Conservation (phyloP, 2,888 invertebrate species). For the Strigamia transsilvanica region DNA sequence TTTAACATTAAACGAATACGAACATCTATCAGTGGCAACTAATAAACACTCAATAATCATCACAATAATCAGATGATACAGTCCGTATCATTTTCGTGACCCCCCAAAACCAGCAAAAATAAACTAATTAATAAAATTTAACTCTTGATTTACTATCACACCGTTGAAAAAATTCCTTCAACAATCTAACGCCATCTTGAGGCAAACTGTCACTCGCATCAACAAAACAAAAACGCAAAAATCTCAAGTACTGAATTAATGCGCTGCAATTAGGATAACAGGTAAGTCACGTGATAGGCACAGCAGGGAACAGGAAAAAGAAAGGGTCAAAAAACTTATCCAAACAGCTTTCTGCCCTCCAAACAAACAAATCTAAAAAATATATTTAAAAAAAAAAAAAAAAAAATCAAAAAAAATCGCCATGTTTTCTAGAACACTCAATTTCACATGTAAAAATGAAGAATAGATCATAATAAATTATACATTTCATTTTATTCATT, state of each 20-base stretch:
- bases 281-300: constrained; percentile 29
- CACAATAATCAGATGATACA: too few species aligned
- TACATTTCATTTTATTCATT: background rate
- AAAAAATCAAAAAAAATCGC: constrained; percentile 1
- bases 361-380: background rate
- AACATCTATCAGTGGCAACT: too few species aligned
- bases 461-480: too few species aligned
- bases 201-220: background rate
- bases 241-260: constrained; percentile 17
- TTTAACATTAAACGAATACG: too few species aligned
- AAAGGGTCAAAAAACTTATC: constrained; percentile 36
- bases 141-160: background rate
- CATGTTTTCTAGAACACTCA: background rate
- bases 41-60: too few species aligned
- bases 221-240: background rate
- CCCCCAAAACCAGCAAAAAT: background rate
- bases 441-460: too few species aligned
- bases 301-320: constrained; percentile 29
- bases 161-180: constrained; percentile 3
- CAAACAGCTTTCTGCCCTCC: background rate
- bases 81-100: background rate
- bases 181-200: constrained; percentile 11
- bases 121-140: background rate
- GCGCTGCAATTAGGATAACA: constrained; percentile 27
- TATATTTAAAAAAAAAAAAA: background rate